Base-by-base conservation (phyloP, 2,113 vertebrate species). In the Bujurquina vittata region DNA sequence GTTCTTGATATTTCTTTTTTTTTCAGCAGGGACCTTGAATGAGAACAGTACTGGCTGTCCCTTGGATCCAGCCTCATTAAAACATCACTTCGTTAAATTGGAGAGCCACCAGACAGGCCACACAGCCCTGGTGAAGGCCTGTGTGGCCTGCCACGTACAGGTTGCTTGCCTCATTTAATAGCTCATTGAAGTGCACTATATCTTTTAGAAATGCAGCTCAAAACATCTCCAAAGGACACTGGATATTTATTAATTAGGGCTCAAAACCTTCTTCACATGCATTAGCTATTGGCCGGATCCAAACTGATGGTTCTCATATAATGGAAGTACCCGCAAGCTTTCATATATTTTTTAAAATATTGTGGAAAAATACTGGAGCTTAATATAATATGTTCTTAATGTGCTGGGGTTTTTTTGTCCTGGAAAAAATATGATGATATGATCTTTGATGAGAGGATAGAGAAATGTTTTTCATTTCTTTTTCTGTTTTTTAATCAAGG, bases 21-120 rank as follows among this genome's bases (percentile, higher is more conserved):
- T 40, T 63, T 26, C 26, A 62, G 12, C 58, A 2, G 74, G 52
- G 58, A 77, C 26, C 56, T 84, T 65, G 84, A 72, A 89, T 79
- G 79, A 84, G 72, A 85, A 87, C 20, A 79, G 58, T 55, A 78
- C 79, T 52, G 83, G 62, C 74, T n/a, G 49, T 92, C 69, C 72
- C 85, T 82, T 76, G 77, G 83, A 89, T 84, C 56, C 67, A 49
- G 72, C 40, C 86, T 92, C 89, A 85, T 91, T 91, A 93, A 91
- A 89, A 85, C 85, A 86, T 90, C 85, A 87, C 87, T 84, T 88
- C 56, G 86, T 88, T 84, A 82, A 87, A 86, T 43, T 85, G 74
- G 76, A 81, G 75, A 69, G 74, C 65, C 81, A 84, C 75, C 80
- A 84, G 84, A 85, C 85, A 82, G 75, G 31, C 77, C 65, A 33